Base-by-base conservation (phyloP, 2,797 vertebrate species). In the Anableps anableps region DNA sequence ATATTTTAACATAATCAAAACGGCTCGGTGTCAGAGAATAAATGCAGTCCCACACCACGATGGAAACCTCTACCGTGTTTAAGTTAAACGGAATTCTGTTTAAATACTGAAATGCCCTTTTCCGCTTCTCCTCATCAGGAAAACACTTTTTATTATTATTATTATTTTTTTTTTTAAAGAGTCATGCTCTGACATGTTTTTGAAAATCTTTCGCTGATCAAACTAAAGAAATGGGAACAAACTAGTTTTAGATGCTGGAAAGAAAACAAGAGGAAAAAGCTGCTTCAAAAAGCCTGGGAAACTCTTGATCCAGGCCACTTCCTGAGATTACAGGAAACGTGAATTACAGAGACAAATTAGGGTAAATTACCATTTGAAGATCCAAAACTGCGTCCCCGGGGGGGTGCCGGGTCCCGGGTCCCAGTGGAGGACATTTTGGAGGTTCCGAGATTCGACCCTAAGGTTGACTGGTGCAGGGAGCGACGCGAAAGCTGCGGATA, bases 361-460 rank as follows among this genome's bases (percentile, higher is more conserved):
- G 10, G 13, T 13, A 8, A 55, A n/a, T 68, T 55, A 83, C 78
- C 21, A 1, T 19, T 1, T 4, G 5, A 0, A 68, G 50, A 77
- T 21, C 2, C 5, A 1, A 47, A 79, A 83, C 8, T 6, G 23
- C 0, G 82, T 77, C 75, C 82, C 82, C 0, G 58, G 13, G 1
- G 58, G 78, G 6, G 48, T 76, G 7, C 50, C 41, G 23, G 75
- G 2, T 1, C 82, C 82, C 1, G 82, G 78, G 10, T 76, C 60
- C 82, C 82, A 83, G 29, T 4, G 41, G 26, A 83, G 82, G 58
- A 73, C 21, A 3, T 80, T 60, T 0, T 14, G 41, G 26, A 83
- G 74, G 60, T 83, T 83, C 6, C 8, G 17, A 21, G 78, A 83
- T 1, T 1, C 16, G 0, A 83, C 10, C 0, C 0, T 1, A 3